phyloP scores from a whole-genome alignment of 2,888 invertebrate species.

The Calliphora vomitoria region DNA sequence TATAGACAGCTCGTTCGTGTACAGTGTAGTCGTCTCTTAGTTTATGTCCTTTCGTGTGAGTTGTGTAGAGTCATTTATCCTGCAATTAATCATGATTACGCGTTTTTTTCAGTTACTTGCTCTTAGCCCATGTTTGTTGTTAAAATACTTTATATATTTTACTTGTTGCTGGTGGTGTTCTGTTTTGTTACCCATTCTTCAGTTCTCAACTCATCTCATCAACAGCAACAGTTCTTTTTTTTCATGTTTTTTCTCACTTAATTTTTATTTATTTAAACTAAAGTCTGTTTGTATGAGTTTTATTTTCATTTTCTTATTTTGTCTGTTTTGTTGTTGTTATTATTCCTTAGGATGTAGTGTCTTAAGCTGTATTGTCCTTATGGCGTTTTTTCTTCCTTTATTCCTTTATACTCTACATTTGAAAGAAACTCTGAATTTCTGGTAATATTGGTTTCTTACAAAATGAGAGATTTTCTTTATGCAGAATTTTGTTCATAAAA shows the following conservation, averaged over 20 bases:
- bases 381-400: slow-evolving; percentile 2
- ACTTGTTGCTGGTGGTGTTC: slow-evolving; percentile 72
- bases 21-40: slow-evolving; percentile 38
- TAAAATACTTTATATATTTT: slow-evolving; percentile 71
- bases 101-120: slow-evolving; percentile 67
- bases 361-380: slow-evolving; percentile 42
- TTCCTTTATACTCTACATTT: slow-evolving; percentile 63
- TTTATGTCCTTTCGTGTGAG: slow-evolving; percentile 74
- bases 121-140: slow-evolving; percentile 53
- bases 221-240: slow-evolving; percentile 46
- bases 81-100: slow-evolving; percentile 84
- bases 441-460: too few relatives aligned
- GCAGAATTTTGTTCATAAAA: too few relatives aligned
- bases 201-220: slow-evolving; percentile 55
- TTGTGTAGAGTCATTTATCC: slow-evolving; percentile 81
- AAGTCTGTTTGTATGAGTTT: slow-evolving; percentile 19
- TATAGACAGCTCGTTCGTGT: slow-evolving; percentile 48
- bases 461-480: too few relatives aligned
- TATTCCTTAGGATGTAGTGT: slow-evolving; percentile 9
- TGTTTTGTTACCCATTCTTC: slow-evolving; percentile 58
- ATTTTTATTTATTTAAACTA: slow-evolving; percentile 71
- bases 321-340: background rate
- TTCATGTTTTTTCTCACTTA: slow-evolving; percentile 48
- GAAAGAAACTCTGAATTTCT: background rate
- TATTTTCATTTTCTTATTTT: slow-evolving; percentile 15